phyloP scores from a whole-genome alignment of 2,113 vertebrate species.

The Asarcornis scutulata region DNA sequence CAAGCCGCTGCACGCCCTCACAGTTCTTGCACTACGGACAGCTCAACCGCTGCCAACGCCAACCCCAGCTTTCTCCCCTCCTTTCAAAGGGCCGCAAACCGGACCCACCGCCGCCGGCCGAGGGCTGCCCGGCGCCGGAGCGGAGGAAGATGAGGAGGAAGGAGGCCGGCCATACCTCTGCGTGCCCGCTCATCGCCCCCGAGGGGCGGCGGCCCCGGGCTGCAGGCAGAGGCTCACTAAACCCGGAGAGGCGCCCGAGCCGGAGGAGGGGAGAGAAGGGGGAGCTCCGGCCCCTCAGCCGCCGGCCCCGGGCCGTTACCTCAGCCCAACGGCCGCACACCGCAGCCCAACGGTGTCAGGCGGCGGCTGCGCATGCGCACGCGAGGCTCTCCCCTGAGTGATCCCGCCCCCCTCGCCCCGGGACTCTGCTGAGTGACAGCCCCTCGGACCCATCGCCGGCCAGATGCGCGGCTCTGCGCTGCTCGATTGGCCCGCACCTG shows the following conservation, averaged over 20 bases:
- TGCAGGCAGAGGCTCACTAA: too few species aligned
- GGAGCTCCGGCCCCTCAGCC: too few species aligned
- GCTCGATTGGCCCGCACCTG: not conserved
- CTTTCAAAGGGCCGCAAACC: not conserved
- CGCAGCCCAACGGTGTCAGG: too few species aligned
- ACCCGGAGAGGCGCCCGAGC: too few species aligned
- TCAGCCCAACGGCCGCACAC: too few species aligned
- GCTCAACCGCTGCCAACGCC: too few species aligned
- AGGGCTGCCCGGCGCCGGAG: too few species aligned
- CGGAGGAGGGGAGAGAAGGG: too few species aligned
- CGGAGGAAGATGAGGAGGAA: too few species aligned
- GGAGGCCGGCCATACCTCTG: not conserved
- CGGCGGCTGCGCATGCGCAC: not conserved
- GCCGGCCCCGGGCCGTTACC: too few species aligned
- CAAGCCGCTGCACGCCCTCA: not conserved
- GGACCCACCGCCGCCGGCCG: too few species aligned
- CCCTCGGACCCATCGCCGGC: rapidly evolving
- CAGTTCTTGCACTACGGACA: too few species aligned
- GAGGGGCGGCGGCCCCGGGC: not conserved
- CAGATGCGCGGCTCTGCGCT: rapidly evolving
- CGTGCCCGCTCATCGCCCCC: not conserved
- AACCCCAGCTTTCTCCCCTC: not conserved
- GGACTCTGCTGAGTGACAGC: not conserved
- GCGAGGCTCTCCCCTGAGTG: rapidly evolving
- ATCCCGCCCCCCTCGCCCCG: rapidly evolving